Conservation (phyloP, 2,888 invertebrate species). For the Hypolimnas misippus region DNA sequence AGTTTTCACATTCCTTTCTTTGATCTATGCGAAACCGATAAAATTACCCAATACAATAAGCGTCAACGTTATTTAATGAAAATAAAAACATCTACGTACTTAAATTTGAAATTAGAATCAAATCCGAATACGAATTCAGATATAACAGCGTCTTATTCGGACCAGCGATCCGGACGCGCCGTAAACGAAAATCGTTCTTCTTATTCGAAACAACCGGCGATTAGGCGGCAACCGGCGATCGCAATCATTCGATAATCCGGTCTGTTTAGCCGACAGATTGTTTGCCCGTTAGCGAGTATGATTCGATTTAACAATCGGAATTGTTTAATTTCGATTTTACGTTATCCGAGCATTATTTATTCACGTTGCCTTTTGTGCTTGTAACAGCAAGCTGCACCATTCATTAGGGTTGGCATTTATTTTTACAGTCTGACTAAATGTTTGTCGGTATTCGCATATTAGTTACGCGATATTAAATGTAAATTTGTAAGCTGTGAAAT, state of each 20-base stretch:
- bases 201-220: slow-evolving; percentile 56
- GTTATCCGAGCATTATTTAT: slow-evolving; percentile 16
- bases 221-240: slow-evolving; percentile 45
- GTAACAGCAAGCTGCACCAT: slow-evolving; percentile 6
- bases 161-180: slow-evolving; percentile 58
- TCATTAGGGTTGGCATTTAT: slow-evolving; percentile 20
- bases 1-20: no score
- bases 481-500: neutral
- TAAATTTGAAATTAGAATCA: neutral
- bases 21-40: no score
- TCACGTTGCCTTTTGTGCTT: slow-evolving; percentile 14
- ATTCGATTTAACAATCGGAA: slow-evolving; percentile 32
- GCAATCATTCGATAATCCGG: slow-evolving; percentile 42
- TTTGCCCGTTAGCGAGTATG: slow-evolving; percentile 36
- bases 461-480: slow-evolving; percentile 7
- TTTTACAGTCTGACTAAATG: slow-evolving; percentile 24
- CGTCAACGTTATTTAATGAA: neutral
- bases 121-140: slow-evolving; percentile 30
- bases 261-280: slow-evolving; percentile 35
- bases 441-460: slow-evolving; percentile 6
- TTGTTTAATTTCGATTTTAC: slow-evolving; percentile 31
- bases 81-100: neutral
- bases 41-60: no score
- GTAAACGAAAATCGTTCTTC: slow-evolving; percentile 47
- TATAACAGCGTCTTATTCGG: slow-evolving; percentile 46